phyloP scores from a whole-genome alignment of 2,113 vertebrate species.

The Corvus moneduloides region DNA sequence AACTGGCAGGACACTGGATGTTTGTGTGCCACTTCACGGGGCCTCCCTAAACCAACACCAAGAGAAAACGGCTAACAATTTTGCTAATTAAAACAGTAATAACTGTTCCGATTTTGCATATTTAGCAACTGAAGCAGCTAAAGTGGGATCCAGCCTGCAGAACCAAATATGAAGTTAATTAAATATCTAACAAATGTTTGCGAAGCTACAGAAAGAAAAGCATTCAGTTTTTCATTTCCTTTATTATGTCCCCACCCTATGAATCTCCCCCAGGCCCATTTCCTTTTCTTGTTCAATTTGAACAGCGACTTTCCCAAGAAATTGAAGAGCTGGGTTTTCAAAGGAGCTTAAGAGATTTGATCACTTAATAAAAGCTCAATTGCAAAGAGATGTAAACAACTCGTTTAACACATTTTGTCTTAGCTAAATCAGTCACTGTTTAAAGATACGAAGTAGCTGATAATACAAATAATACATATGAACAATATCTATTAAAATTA shows the following conservation, averaged over 20 bases:
- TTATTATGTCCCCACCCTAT: conserved; percentile 33
- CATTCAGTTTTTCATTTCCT: conserved; percentile 55
- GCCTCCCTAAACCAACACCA: conserved; percentile 15
- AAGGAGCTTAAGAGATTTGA: not conserved
- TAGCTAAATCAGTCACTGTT: not conserved
- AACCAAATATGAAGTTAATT: conserved; percentile 50
- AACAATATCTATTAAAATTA: not conserved
- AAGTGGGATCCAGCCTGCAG: conserved; percentile 19
- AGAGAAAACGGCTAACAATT: conserved; percentile 16
- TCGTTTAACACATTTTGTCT: not conserved
- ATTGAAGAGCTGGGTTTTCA: not conserved
- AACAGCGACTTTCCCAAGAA: conserved; percentile 39
- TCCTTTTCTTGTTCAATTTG: conserved; percentile 51
- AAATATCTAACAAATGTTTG: conserved; percentile 52
- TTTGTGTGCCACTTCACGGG: not conserved
- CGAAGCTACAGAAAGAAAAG: conserved; percentile 47
- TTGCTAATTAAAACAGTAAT: conserved; percentile 46
- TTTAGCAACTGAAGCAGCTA: conserved; percentile 44
- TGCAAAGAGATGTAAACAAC: not conserved
- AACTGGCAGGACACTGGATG: not conserved
- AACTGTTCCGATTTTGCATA: not conserved
- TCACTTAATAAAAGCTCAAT: rapidly evolving
- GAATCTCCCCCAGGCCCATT: conserved; percentile 45
- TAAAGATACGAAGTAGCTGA: not conserved
- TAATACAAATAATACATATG: not conserved